phyloP scores from a whole-genome alignment of 2,113 vertebrate genomes.

The Lophotis ruficrista region DNA sequence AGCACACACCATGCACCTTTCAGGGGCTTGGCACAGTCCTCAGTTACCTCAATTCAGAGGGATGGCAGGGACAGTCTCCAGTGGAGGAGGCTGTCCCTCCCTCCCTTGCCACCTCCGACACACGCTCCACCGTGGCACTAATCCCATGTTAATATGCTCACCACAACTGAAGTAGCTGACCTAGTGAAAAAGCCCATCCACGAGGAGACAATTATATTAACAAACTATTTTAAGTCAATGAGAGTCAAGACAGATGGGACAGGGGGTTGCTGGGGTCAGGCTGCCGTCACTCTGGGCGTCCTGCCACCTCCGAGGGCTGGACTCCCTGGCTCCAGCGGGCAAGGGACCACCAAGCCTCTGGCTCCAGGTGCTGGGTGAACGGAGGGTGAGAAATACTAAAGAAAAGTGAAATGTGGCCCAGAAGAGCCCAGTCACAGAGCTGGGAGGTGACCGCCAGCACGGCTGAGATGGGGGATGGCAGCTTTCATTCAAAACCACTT shows the following conservation, averaged over 20 bases:
- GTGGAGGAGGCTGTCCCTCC: too few species aligned
- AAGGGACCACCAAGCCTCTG: neutral
- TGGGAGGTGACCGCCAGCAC: accelerated
- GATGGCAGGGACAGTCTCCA: accelerated
- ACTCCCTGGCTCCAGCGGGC: neutral
- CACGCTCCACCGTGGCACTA: neutral
- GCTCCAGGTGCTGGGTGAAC: neutral
- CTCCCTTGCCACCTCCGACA: neutral
- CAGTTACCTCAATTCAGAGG: accelerated
- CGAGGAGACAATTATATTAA: neutral
- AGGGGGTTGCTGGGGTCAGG: neutral
- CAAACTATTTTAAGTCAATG: slow-evolving; percentile 38
- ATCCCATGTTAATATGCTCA: slow-evolving; percentile 8
- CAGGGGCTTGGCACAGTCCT: neutral
- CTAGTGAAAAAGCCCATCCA: slow-evolving; percentile 21
- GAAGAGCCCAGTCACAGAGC: neutral
- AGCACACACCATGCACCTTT: neutral
- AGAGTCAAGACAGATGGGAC: neutral
- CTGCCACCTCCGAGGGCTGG: neutral
- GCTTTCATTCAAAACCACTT: neutral
- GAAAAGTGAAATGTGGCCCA: neutral
- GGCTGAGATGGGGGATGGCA: neutral
- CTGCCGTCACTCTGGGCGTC: neutral
- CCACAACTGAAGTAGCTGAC: neutral
- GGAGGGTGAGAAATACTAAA: neutral